Evolutionary conservation across 1,140 invertebrate species (phyloP), one percentile per base, ranked within the genome.

Genomic region (Hyles vespertilio): DNA sequence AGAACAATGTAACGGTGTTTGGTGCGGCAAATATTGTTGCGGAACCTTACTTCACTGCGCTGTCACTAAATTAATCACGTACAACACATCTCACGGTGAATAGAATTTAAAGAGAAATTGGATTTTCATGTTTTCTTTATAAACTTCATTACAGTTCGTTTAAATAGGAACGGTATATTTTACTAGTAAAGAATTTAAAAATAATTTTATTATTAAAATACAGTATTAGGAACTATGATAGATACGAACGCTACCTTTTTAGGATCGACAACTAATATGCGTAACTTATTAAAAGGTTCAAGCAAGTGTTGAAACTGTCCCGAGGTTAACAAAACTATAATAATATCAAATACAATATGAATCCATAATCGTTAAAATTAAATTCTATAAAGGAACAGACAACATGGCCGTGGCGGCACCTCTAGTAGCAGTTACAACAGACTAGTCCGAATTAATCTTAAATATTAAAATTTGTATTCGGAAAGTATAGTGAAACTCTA

Each of bases 401-500:
- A 84, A 87, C 84, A 80, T 79, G 75, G 70, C 80, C 81, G 79
- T 79, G 81, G 74, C 77, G 81, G 79, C 76, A 77, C 74, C 79
- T 78, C 74, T 77, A 72, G 82, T 74, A 81, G 83, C 83, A 74
- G 79, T 79, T 73, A 84, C 85, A 88, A 87, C 86, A 87, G 84
- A 87, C 80, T 81, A 76, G 79, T 84, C 86, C 86, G 86, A 87
- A 87, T 86, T 74, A 87, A 86, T 87, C 84, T 87, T 87, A 85
- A 88, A 85, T 87, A 85, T 87, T 87, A 87, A 85, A 88, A 87
- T 86, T 88, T 86, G 86, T 89, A 82, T 85, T 87, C 84, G 86
- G 86, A 86, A 89, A 87, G 81, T 86, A 89, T 87, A 87, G 81
- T 84, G 84, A 89, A 89, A 87, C 84, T 87, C 86, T 89, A 89